phyloP scores from a whole-genome alignment of 2,888 invertebrate species.

The Nineta flava region DNA sequence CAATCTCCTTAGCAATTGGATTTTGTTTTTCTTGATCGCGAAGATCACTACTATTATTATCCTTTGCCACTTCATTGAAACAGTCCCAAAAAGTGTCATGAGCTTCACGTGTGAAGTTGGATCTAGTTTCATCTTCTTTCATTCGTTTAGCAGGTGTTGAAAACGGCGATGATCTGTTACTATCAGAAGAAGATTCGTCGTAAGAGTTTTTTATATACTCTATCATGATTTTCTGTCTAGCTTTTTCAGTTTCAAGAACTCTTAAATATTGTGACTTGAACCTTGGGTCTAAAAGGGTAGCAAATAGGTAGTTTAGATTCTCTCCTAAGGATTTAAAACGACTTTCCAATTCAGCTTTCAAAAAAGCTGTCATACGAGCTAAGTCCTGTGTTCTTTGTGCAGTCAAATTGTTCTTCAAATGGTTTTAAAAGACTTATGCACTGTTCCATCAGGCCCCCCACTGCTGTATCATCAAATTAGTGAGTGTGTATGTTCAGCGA shows the following conservation, averaged over 20 bases:
- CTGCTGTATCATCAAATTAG: constrained; percentile 10
- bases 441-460: no score
- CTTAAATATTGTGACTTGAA: no score
- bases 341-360: no score
- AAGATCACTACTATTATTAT: constrained; percentile 10
- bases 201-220: constrained; percentile 16
- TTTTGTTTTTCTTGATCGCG: constrained; percentile 13
- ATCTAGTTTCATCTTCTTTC: constrained; percentile 14
- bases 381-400: no score
- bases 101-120: constrained; percentile 9
- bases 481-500: constrained; percentile 10
- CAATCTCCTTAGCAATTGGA: constrained; percentile 16
- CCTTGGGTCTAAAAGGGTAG: no score
- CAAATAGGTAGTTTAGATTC: no score
- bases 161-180: constrained; percentile 8
- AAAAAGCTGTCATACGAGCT: no score
- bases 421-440: no score
- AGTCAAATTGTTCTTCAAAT: no score
- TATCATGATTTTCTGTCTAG: constrained; percentile 16
- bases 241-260: no score
- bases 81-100: constrained; percentile 14
- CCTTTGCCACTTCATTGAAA: constrained; percentile 13
- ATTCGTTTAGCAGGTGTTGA: constrained; percentile 11
- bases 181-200: constrained; percentile 14
- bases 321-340: no score